Evolutionary conservation across 2,888 invertebrate genomes (phyloP), one percentile per base, ranked within the genome.

Genomic region (Drosophila subsilvestris): DNA sequence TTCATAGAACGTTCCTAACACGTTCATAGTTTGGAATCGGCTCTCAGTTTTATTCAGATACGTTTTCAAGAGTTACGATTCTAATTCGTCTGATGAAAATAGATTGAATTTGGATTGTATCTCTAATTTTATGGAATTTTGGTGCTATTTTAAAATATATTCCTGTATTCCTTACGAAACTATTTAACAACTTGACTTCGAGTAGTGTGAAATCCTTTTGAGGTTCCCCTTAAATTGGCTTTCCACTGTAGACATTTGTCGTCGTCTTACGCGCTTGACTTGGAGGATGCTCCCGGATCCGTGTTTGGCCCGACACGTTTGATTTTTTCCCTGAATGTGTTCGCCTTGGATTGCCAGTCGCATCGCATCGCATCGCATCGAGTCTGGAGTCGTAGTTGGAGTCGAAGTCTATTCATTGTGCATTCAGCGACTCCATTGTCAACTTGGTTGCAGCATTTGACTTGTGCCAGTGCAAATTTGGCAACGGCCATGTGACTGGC

Each of bases 391-490:
- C 6, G 25, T 25, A 25, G 25, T 6, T 25, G 25, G 57, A 74
- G 22, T 37, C 45, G 22, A 25, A 25, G 74, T 55, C 74, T 57
- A 75, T 79, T 88, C 75, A 77, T 83, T 79, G 83, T 22, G 74
- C 71, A 85, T 85, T 86, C 86, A 66, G 63, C 69, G 68, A 70
- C 74, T 73, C 61, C 58, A 67, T 73, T 67, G 66, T 73, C 66
- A 74, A 56, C 72, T 74, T 47, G 47, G 59, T 50, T 58, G 60
- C 60, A 45, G 54, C 75, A 48, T 69, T 75, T 74, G 75, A 74
- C 75, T 74, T 74, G 63, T 50, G 55, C 54, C 47, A 56, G 60
- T 87, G 86, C 74, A 85, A 85, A 83, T 78, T 75, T 75, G 78
- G 48, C 65, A 68, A 51, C 51, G 77, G 63, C 58, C 70, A 69